Conservation (phyloP, 2,888 invertebrate species). For the Ischnura elegans region DNA sequence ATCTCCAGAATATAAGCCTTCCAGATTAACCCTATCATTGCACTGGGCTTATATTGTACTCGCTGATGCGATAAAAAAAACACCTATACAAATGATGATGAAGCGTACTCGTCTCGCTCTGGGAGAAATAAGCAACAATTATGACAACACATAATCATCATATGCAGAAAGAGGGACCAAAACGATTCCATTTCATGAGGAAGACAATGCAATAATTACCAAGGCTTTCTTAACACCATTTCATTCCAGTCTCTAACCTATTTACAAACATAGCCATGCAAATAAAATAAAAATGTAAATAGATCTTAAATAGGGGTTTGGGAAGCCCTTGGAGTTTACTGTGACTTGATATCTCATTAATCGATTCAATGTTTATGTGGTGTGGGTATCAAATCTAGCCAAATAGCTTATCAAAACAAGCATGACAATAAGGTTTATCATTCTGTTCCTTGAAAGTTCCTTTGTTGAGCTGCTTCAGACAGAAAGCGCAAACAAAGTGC, state of each 20-base stretch:
- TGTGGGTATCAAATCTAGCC: constrained; percentile 81
- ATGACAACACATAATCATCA: neutral
- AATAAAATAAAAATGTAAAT: constrained; percentile 25
- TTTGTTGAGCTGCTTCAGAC: constrained; percentile 97
- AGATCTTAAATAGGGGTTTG: neutral
- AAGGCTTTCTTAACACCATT: neutral
- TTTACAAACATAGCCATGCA: constrained; percentile 5
- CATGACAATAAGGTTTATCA: constrained; percentile 98
- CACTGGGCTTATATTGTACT: too few relatives aligned
- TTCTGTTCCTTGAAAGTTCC: constrained; percentile 99
- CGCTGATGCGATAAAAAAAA: too few relatives aligned
- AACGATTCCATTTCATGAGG: neutral
- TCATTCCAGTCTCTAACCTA: neutral
- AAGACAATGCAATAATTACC: constrained; percentile 28
- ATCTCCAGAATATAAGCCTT: too few relatives aligned
- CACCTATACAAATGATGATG: too few relatives aligned
- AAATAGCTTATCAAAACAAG: constrained; percentile 98
- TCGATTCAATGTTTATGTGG: neutral
- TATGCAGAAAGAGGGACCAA: neutral
- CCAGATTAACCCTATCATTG: too few relatives aligned
- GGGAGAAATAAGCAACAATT: too few relatives aligned
- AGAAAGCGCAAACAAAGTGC: constrained; percentile 99
- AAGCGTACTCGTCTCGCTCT: too few relatives aligned
- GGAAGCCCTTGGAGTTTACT: constrained; percentile 44
- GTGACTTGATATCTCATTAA: constrained; percentile 18